Evolutionary conservation across 2,888 invertebrate species (phyloP), one percentile per base, ranked within the genome.

Genomic region (Drosophila subquinaria): DNA sequence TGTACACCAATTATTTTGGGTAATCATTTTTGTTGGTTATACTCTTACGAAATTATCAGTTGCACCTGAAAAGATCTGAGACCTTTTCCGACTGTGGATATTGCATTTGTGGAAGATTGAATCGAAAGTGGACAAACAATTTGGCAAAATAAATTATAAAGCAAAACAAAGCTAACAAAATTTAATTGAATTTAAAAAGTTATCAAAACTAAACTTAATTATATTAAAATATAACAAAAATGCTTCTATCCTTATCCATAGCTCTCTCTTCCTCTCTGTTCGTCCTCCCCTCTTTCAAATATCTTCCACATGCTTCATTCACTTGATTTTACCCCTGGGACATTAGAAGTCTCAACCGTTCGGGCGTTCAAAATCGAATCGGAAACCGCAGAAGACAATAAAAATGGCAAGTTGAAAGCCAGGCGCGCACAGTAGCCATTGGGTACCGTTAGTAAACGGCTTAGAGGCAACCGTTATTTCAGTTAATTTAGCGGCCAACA

Each of bases 401-500:
- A 89, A 84, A 88, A 84, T 65, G 60, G 63, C 68, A 66, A 73
- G 63, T 88, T 84, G 88, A 88, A 78, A 67, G 78, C 66, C 65
- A 47, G 23, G 48, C n/a, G 65, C 56, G 53, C 68, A 81, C 89
- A 78, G 89, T 84, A 89, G 89, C 84, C 79, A 68, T 67, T 84
- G 79, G 88, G 75, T 87, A 71, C 76, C 81, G 88, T 84, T 89
- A 84, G 89, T 36, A 55, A 69, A 67, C 43, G 64, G 56, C 55
- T 56, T 57, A 40, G 75, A 52, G 61, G 59, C 59, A 53, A 80
- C 83, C 81, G 90, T 90, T 86, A 88, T 88, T 86, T 89, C 89
- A 73, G 65, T 50, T 90, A 82, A 86, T 86, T 90, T 86, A 89
- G 87, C 86, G 87, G 83, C 42, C 45, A 70, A 73, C 62, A 53